Percentiles rank a stretch among this genome's conserved stretches.
These are phyloP conservation scores for Drosophila subobscura DNA, from an alignment of 1,140 invertebrate genomes.

Conservation along the genomic window DNA sequence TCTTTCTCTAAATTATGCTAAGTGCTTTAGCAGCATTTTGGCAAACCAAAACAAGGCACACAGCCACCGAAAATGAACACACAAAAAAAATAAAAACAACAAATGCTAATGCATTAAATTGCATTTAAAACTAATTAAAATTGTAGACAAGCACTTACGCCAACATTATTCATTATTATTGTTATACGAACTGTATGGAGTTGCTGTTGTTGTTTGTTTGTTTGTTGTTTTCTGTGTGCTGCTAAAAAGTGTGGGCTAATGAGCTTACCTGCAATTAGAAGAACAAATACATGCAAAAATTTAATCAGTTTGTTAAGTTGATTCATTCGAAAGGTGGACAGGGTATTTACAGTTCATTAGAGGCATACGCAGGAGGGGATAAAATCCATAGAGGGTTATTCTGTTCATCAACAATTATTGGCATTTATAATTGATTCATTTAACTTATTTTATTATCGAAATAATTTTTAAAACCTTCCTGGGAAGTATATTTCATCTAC, in stretches of 20 bases:
- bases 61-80: conserved; percentile 11
- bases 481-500: no score
- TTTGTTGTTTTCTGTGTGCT: conserved; percentile 22
- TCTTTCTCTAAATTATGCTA: conserved; percentile 43
- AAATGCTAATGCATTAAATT: conserved; percentile 64
- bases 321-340: conserved; percentile 12
- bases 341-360: conserved; percentile 22
- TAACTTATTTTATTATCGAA: no score
- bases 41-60: conserved; percentile 49
- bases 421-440: conserved; percentile 12
- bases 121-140: conserved; percentile 78
- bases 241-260: conserved; percentile 59
- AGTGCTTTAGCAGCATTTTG: conserved; percentile 42
- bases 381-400: neutral
- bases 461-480: no score
- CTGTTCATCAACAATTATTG: conserved; percentile 9
- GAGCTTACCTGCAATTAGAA: conserved; percentile 82
- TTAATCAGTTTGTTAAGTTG: conserved; percentile 39
- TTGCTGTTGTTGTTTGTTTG: conserved; percentile 25
- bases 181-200: neutral
- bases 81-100: conserved; percentile 9
- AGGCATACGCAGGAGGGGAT: neutral
- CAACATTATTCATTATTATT: conserved; percentile 43
- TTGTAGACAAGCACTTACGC: conserved; percentile 76
- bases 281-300: conserved; percentile 54